A percentile compares a stretch with the other conserved stretches of the same genome.
Evolutionary conservation across 2,113 vertebrate species (phyloP).

Genomic region (Xiphophorus hellerii): DNA sequence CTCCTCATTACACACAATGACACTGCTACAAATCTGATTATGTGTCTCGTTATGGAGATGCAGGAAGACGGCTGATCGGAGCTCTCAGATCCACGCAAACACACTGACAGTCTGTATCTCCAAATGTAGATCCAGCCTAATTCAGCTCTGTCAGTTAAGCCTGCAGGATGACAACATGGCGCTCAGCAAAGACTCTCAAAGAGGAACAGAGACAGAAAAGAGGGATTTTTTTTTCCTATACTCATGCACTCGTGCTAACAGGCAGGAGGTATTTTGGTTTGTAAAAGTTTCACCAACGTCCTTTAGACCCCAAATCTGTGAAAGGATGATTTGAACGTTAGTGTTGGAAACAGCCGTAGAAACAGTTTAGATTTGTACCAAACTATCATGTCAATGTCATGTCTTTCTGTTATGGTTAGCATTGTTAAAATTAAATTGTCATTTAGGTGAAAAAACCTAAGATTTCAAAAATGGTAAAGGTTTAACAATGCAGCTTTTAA

Average conservation of each 20-base stretch:
- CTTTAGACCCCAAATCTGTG: neutral
- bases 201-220: conserved; percentile 3
- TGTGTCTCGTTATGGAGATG: conserved; percentile 40
- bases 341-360: neutral
- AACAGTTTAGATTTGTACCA: neutral
- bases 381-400: neutral
- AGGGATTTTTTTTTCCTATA: neutral
- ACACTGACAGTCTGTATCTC: conserved; percentile 55
- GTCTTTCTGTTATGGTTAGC: neutral
- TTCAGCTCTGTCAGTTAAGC: conserved; percentile 47
- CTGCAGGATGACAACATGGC: conserved; percentile 9
- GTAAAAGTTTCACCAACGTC: neutral
- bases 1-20: conserved; percentile 36
- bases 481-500: no score
- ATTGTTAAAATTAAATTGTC: neutral
- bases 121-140: conserved; percentile 25
- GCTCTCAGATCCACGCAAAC: conserved; percentile 40
- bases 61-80: conserved; percentile 37
- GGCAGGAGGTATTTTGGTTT: conserved; percentile 5
- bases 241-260: conserved; percentile 4
- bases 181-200: conserved; percentile 21
- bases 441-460: no score
- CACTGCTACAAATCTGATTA: conserved; percentile 39
- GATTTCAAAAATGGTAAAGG: no score
- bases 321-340: neutral